phyloP scores from a whole-genome alignment of 30 jellyfish, hydroid and myxozoan species.

The Aurelia aurita region DNA sequence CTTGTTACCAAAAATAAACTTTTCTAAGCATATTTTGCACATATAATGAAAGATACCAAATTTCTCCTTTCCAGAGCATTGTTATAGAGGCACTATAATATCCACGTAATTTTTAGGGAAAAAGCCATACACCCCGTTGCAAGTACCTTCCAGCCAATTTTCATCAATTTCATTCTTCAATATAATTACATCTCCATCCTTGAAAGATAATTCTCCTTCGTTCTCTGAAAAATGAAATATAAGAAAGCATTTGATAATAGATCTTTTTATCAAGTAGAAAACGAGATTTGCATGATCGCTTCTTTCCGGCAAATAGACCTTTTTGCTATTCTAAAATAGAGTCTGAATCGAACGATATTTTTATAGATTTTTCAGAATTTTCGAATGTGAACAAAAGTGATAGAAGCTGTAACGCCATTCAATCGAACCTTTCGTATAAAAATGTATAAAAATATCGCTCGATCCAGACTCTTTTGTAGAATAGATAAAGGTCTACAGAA shows the following conservation, averaged over 20 bases:
- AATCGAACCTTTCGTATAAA: no score
- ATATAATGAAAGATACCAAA: neutral
- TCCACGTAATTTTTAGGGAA: conserved; percentile 97
- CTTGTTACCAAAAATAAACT: neutral
- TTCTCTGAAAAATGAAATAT: conserved; percentile 70
- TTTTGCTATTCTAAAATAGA: no score
- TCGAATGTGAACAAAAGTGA: no score
- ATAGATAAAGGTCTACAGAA: no score
- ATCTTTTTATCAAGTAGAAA: no score
- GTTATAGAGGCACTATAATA: conserved; percentile 87
- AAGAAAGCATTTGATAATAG: neutral
- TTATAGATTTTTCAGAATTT: no score
- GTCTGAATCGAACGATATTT: no score
- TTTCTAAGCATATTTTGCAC: neutral
- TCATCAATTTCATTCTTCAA: conserved; percentile 91
- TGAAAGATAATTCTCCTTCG: conserved; percentile 93
- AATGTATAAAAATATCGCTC: no score
- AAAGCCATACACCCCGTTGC: conserved; percentile 87
- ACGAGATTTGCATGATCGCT: no score
- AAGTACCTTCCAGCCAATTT: conserved; percentile 94
- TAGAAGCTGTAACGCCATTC: no score
- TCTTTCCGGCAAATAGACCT: no score
- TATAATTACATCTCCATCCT: conserved; percentile 86
- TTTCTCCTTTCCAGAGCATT: neutral
- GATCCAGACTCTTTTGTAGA: no score